These are phyloP conservation scores for Mellivora capensis DNA, from an alignment of 2,113 vertebrate genomes.

Conservation along the genomic window DNA sequence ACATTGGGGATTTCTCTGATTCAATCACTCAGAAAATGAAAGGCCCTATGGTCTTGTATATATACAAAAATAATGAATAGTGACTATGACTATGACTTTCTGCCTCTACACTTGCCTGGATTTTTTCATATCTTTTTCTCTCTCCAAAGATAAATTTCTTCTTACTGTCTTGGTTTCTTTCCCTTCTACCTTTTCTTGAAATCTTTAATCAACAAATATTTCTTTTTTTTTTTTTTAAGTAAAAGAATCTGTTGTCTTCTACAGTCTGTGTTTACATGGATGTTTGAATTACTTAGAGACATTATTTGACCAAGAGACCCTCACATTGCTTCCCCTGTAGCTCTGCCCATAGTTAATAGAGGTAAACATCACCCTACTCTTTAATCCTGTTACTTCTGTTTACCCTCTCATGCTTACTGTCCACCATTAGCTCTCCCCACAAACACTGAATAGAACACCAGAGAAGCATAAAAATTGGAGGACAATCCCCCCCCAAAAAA, in stretches of 20 bases:
- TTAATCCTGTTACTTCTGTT: neutral
- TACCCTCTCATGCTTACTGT: neutral
- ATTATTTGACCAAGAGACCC: neutral
- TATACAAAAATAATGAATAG: neutral
- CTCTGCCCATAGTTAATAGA: neutral
- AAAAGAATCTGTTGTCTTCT: constrained; percentile 16
- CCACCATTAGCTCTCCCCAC: neutral
- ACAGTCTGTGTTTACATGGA: neutral
- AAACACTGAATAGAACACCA: neutral
- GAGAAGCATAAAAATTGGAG: neutral
- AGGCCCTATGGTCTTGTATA: neutral
- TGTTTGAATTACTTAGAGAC: neutral
- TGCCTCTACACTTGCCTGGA: neutral
- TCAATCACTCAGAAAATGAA: neutral
- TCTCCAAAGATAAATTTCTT: neutral
- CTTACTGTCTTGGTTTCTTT: neutral
- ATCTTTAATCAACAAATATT: neutral
- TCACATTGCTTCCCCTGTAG: neutral
- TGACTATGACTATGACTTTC: neutral
- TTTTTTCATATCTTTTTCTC: neutral
- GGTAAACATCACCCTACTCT: neutral
- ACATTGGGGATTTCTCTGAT: neutral
- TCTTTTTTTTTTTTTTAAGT: neutral
- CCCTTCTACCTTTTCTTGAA: neutral
- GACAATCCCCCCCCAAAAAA: too few relatives aligned